These are phyloP conservation scores for Galerucella calmariensis DNA, from an alignment of 2,888 invertebrate genomes.

Conservation along the genomic window DNA sequence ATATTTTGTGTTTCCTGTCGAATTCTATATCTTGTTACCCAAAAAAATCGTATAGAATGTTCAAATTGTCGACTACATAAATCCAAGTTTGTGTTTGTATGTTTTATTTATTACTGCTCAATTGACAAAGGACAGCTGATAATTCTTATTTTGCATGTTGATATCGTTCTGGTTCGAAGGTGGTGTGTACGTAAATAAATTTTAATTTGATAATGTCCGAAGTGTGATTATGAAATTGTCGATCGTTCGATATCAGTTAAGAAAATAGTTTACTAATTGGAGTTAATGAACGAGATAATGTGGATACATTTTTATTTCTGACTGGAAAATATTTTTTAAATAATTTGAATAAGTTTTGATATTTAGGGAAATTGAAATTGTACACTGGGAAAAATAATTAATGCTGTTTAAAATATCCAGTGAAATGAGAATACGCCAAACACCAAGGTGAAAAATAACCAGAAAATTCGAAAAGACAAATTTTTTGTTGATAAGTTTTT, in stretches of 20 bases:
- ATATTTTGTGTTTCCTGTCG: too few species aligned
- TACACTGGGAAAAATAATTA: too few species aligned
- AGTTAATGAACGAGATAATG: slow-evolving; percentile 5
- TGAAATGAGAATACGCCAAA: too few species aligned
- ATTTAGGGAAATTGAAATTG: too few species aligned
- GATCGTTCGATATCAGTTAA: not conserved
- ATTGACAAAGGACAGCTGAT: slow-evolving; percentile 5
- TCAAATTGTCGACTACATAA: not conserved
- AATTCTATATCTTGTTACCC: not conserved
- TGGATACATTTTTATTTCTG: not conserved
- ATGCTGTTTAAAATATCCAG: too few species aligned
- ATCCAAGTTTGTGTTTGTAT: not conserved
- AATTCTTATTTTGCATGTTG: slow-evolving; percentile 8
- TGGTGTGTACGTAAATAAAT: not conserved
- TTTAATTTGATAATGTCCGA: not conserved
- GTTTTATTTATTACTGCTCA: not conserved
- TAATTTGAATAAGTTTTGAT: not conserved
- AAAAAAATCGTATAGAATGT: not conserved
- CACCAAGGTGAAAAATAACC: too few species aligned
- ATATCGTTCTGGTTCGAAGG: not conserved
- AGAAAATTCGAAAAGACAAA: too few species aligned
- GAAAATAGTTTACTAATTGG: slow-evolving; percentile 13
- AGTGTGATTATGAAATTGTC: slow-evolving; percentile 7
- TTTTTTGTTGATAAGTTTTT: too few species aligned
- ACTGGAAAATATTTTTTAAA: not conserved